Base-by-base conservation (phyloP, 2,888 invertebrate species). In the Apeira syringaria region DNA sequence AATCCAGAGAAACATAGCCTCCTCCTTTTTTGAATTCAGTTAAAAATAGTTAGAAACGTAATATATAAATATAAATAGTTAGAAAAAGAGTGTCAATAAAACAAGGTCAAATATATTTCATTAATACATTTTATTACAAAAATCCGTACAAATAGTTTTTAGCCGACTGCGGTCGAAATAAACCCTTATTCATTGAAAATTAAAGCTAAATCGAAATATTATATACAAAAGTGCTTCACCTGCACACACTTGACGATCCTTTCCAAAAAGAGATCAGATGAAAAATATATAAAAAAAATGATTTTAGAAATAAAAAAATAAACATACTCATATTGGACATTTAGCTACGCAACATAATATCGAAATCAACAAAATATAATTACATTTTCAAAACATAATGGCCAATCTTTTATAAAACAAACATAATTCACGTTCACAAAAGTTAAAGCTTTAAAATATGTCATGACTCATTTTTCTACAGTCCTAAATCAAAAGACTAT, bases 161-260 rank as follows among this genome's bases (percentile, higher is more conserved):
- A 82, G 80, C 78, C 84, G 84, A 87, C 86, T 86, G 87, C 87
- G 86, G 80, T 77, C 80, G 79, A 85, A 78, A 80, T 74, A 79
- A 80, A 86, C 82, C 37, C 67, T 60, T 67, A 65, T 58, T 69
- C 68, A 64, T 70, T 61, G 59, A 58, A 51, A 56, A 73, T 61
- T 77, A 76, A 57, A 62, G 57, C 71, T 80, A 78, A 64, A 57
- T 52, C 68, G 54, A 68, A 75, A 64, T 66, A 17, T 7, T 87
- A 87, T 84, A 65, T 86, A 86, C 85, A 86, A 80, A 51, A 77
- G 75, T 73, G 66, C 66, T 57, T 47, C 59, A 62, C 67, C 75
- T 77, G 76, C 61, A 64, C 61, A 63, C 61, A 26, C 46, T 53
- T 56, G 65, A 72, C 36, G 56, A 67, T 68, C 59, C 59, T 47